Base-by-base conservation (phyloP, 1,140 invertebrate genomes). In the Halesus radiatus region DNA sequence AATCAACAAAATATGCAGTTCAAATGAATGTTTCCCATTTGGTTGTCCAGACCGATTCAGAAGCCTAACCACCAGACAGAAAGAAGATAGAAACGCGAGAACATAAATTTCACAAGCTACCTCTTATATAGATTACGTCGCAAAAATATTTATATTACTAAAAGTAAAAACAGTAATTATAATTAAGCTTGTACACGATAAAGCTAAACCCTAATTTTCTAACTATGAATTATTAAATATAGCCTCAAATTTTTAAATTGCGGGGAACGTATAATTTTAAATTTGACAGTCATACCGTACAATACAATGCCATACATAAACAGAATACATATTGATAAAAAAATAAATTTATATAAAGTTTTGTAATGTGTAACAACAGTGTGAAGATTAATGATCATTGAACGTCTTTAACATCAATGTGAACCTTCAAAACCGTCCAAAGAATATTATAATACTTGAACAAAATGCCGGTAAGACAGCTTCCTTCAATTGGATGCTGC, bases 231-330 rank as follows among this genome's bases (percentile, higher is more conserved):
- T 22, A n/a, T 37, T 68, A 68, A 68, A 72, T 53, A 72, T 72
- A 72, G 68, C 68, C 68, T 72, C 68, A 72, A 72, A 70, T 37
- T 37, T 37, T 37, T 1, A 37, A 72, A 72, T 72, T 72, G 68
- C 68, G 50, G 52, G 26, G 52, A 53, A 72, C 32, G 32, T 37
- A 37, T 37, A 7, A 37, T 37, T 37, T 37, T 37, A 37, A 37
- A 37, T 37, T 6, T 37, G 32, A 1, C 32, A 37, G 32, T 37
- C 7, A 37, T 37, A 37, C 32, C 32, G 7, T 6, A 37, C 32
- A 37, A 37, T 6, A 37, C 3, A 37, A 37, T 37, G 32, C 32
- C 7, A 8, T 8, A 8, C 32, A 37, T 4, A 6, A 6, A 6
- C 7, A 37, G 3, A 6, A 4, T 37, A 4, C 1, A 37, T 37